These are phyloP conservation scores for Hiodon alosoides DNA, from an alignment of 2,113 vertebrate genomes.

Conservation along the genomic window DNA sequence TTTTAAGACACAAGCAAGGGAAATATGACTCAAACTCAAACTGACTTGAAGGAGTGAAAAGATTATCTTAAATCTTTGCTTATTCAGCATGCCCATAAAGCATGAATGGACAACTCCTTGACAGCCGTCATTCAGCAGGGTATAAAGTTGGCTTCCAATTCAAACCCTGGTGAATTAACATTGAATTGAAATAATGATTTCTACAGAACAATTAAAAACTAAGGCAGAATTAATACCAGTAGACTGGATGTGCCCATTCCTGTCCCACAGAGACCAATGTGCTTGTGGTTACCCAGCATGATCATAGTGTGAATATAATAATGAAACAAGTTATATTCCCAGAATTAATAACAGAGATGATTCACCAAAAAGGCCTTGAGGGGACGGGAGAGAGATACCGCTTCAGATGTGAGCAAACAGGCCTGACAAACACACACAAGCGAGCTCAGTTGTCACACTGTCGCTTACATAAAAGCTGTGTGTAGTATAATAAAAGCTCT, in stretches of 20 bases:
- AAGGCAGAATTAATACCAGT: not conserved
- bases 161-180: too few relatives aligned
- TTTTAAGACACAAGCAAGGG: not conserved
- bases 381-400: not conserved
- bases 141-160: too few relatives aligned
- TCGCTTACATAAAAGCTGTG: constrained; percentile 1
- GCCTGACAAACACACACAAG: constrained; percentile 31
- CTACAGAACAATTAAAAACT: not conserved
- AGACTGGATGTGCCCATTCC: not conserved
- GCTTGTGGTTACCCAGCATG: not conserved
- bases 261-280: not conserved
- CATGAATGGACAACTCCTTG: too few relatives aligned
- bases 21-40: not conserved
- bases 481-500: not conserved
- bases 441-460: constrained; percentile 7
- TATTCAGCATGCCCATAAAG: too few relatives aligned
- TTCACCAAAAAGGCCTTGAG: constrained; percentile 4
- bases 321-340: constrained; percentile 1
- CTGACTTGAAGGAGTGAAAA: not conserved
- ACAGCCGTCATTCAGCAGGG: too few relatives aligned
- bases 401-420: constrained; percentile 28
- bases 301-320: not conserved
- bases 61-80: not conserved
- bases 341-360: not conserved
- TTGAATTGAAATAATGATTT: too few relatives aligned